Evolutionary conservation across 2,797 vertebrate species (phyloP).

Genomic region (Trachops cirrhosus): DNA sequence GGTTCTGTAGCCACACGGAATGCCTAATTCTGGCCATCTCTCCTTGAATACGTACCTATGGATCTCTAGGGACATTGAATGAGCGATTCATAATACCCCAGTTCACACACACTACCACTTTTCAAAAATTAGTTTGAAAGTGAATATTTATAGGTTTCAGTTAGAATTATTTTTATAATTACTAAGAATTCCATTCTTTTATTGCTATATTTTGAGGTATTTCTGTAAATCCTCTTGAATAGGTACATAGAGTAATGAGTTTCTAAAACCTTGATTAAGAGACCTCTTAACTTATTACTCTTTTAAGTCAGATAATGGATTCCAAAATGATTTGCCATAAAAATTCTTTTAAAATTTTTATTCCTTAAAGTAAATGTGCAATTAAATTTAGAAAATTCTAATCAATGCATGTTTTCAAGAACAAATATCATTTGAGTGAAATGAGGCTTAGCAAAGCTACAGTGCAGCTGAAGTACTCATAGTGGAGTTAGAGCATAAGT

Average conservation of each 20-base stretch:
- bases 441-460: not conserved
- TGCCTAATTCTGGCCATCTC: not conserved
- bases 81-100: not conserved
- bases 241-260: not conserved
- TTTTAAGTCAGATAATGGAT: not conserved
- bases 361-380: slow-evolving; percentile 31
- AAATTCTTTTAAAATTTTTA: slow-evolving; percentile 20
- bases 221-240: slow-evolving; percentile 4
- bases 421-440: not conserved
- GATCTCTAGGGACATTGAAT: not conserved
- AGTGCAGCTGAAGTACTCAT: not conserved
- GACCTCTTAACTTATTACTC: not conserved
- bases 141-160: not conserved
- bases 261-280: slow-evolving; percentile 33
- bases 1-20: not conserved
- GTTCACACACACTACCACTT: not conserved
- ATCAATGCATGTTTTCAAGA: not conserved
- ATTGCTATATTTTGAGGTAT: not conserved
- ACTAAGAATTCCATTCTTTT: slow-evolving; percentile 13
- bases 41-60: not conserved
- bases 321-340: slow-evolving; percentile 25
- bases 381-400: slow-evolving; percentile 30
- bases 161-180: slow-evolving; percentile 5
- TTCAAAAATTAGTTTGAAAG: not conserved
- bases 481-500: not conserved